Base-by-base conservation (phyloP, 2,888 invertebrate genomes). In the Cerceris rybyensis region DNA sequence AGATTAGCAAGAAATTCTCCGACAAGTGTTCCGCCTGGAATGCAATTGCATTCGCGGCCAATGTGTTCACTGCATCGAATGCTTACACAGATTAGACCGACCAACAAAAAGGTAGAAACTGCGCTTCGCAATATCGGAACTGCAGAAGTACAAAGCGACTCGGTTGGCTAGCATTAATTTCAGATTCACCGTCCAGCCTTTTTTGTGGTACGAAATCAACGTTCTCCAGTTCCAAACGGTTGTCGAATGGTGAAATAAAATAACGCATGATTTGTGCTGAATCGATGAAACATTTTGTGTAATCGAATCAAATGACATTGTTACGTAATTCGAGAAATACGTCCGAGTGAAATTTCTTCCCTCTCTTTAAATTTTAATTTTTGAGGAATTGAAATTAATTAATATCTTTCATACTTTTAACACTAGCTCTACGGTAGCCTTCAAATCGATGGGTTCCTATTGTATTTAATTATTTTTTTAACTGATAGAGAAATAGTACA, bases 141-240 rank as follows among this genome's bases (percentile, higher is more conserved):
- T 55, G 66, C 69, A 52, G 67, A 54, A 67, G 70, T 73, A 69
- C 75, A 69, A 60, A 64, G 58, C 66, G 46, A 39, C 55, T 54
- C 55, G 73, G 76, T 70, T 70, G 69, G 66, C 70, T 63, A 60
- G 61, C 74, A 86, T 86, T 86, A 85, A 86, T 84, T 78, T 75
- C 73, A 66, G 57, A 60, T 72, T 41, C 49, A 59, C 70, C 59
- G 61, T 66, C 59, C 13, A 16, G 50, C n/a, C 13, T 58, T 81
- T 83, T 81, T 80, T 81, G 67, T 2, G 1, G 14, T 11, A 14
- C n/a, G 58, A 67, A 81, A 82, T 68, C 79, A 79, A 55, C 73
- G 63, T 64, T 55, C 67, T 52, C 41, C 63, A 43, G 49, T 58
- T 60, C 16, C 65, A 17, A 49, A 61, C 52, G 39, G 59, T 68